Base-by-base conservation (phyloP, 1,140 invertebrate species). In the Cephus cinctus region DNA sequence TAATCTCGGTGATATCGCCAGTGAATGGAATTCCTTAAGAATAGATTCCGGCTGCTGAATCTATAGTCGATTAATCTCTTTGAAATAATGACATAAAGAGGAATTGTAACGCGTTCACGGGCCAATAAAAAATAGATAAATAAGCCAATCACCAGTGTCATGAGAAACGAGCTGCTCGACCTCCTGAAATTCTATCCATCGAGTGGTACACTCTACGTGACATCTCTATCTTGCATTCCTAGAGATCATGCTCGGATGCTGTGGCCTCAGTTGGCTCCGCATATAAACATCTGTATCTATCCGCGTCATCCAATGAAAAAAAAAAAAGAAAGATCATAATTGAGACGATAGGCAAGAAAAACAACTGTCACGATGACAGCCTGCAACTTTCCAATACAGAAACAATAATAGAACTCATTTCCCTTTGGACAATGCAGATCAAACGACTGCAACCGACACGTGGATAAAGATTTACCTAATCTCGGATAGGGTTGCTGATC, bases 81-180 rank as follows among this genome's bases (percentile, higher is more conserved):
- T 9, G 34, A 2, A 3, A 15, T 18, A 4, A 36, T 36, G 14
- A 18, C 34, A 8, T 36, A 18, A 12, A 18, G 34, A 15, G 8
- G 1, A 36, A 36, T 36, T 36, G 14, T 15, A 30, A 30, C 1
- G 8, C 14, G 34, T 18, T 18, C 19, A 8, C 34, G 19, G 14
- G 15, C 34, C 34, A 36, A 36, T 36, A 36, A 36, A 36, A 36
- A 36, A 18, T 36, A 36, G 19, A 36, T 36, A 36, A 36, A 36
- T 36, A 36, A 36, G 34, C 34, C 34, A 36, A 36, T 36, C 34
- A 2, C 19, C 9, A 18, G 19, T 36, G 34, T 36, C 34, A 30
- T 12, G 14, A 8, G 27, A 4, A 36, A 11, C 15, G 34, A 36
- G 14, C 19, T 18, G 34, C 9, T 36, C 19, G 11, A 36, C 15